Evolutionary conservation across 2,113 vertebrate genomes (phyloP).

Genomic region (Morone chrysops): DNA sequence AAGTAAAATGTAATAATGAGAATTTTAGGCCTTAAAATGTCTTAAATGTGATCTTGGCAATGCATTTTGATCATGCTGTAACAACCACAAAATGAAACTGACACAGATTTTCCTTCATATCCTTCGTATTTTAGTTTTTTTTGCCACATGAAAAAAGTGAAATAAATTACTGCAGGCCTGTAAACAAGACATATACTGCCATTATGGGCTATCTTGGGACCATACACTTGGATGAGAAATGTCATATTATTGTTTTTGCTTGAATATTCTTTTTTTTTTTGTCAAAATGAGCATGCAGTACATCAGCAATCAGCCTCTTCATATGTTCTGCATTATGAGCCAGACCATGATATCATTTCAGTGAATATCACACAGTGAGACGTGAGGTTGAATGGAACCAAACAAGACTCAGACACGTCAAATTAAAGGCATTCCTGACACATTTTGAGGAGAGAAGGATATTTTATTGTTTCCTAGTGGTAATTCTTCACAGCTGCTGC

Average conservation of each 20-base stretch:
- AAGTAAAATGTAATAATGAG: not conserved
- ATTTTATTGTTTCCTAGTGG: conserved; percentile 63
- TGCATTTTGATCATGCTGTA: no score
- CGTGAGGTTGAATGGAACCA: conserved; percentile 14
- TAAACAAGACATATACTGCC: not conserved
- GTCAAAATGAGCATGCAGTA: not conserved
- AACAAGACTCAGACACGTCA: conserved; percentile 34
- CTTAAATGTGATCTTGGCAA: no score
- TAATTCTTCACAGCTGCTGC: conserved; percentile 60
- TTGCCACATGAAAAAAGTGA: conserved; percentile 1
- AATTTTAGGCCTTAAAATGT: no score
- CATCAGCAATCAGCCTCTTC: not conserved
- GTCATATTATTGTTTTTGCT: not conserved
- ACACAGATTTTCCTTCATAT: no score
- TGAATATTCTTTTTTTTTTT: not conserved
- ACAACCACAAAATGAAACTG: no score
- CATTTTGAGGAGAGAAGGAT: conserved; percentile 30
- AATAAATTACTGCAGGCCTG: conserved; percentile 1
- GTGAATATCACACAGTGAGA: conserved; percentile 15
- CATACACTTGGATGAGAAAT: conserved; percentile 4
- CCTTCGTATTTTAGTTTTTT: not conserved
- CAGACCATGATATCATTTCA: not conserved
- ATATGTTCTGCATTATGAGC: conserved; percentile 39
- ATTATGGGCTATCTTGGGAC: not conserved
- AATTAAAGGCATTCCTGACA: conserved; percentile 60